Evolutionary conservation across 2,113 vertebrate genomes (phyloP), one percentile per base, ranked within the genome.

Genomic region (Cynocephalus volans): DNA sequence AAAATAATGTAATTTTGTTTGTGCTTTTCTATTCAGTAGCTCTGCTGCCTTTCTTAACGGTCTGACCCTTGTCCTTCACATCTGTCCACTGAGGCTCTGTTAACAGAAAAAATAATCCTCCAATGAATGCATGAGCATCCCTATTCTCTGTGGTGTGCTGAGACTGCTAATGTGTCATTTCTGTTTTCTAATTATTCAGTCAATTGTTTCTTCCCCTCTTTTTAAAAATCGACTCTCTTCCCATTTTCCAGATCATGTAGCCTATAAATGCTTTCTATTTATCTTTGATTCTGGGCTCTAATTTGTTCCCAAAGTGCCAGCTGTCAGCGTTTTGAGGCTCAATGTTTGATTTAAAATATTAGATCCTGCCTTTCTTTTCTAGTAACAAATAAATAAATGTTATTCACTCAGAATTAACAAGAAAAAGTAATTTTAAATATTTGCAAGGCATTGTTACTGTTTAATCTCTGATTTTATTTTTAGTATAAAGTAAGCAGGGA

Each of bases 211-310:
- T 77, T 80, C 54, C 52, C 24, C 4, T 70, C 50, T 45, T 97
- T 89, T n/a, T 48, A 73, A 95, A 93, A 67, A 36, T 86, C 1
- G 1, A 67, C 7, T 91, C 96, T 98, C 33, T 56, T 96, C 82
- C 67, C 94, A 82, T 98, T 97, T 98, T 98, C 96, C 72, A 95
- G 70, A 95, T 97, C 60, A 77, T 95, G 93, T 97, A 73, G 36
- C 72, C 98, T 95, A 8, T 89, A 97, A 98, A 96, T 33, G 23
- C 14, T 82, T 98, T 97, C 86, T 95, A 72, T 41, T 69, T 94
- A 54, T 91, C 75, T 97, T 97, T 88, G 76, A 11, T 97, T 72
- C 9, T 54, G 3, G 84, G 2, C 80, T 36, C 65, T 97, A 97
- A 97, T 93, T 98, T 88, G 96, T 97, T 98, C 86, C 70, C 93